Evolutionary conservation across 2,113 vertebrate genomes (phyloP).

Genomic region (Corythoichthys intestinalis): DNA sequence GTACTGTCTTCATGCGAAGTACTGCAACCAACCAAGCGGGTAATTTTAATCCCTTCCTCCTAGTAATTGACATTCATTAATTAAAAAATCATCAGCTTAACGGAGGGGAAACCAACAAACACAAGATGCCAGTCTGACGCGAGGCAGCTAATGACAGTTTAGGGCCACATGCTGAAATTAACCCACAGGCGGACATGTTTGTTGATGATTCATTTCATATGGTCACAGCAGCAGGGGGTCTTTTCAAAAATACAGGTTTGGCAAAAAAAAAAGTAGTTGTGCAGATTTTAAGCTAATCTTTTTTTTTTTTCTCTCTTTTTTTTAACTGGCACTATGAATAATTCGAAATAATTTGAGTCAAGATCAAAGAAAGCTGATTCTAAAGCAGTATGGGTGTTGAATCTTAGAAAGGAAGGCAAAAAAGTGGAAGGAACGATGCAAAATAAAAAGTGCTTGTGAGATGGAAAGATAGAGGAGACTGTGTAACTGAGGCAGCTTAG

Average conservation of each 20-base stretch:
- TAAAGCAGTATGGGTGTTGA: no score
- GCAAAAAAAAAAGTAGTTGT: background rate
- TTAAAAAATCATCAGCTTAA: constrained; percentile 53
- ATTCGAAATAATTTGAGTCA: no score
- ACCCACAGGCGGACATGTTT: constrained; percentile 18
- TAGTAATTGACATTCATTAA: constrained; percentile 53
- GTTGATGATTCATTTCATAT: background rate
- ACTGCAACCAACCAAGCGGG: constrained; percentile 28
- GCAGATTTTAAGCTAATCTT: no score
- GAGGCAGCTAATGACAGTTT: constrained; percentile 40
- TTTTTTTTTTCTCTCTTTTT: no score
- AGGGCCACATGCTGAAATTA: constrained; percentile 30
- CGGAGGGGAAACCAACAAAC: constrained; percentile 31
- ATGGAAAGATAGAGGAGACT: no score
- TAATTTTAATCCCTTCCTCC: constrained; percentile 46
- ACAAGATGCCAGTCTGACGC: constrained; percentile 10
- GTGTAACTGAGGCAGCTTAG: no score
- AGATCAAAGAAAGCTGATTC: no score
- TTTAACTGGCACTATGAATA: no score
- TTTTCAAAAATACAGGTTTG: background rate
- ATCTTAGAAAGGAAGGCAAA: no score
- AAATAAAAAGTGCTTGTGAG: no score
- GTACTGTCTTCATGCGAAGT: constrained; percentile 13
- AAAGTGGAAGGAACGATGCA: no score
- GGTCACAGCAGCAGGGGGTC: background rate